Base-by-base conservation (phyloP, 2,888 invertebrate species). In the Patella pellucida region DNA sequence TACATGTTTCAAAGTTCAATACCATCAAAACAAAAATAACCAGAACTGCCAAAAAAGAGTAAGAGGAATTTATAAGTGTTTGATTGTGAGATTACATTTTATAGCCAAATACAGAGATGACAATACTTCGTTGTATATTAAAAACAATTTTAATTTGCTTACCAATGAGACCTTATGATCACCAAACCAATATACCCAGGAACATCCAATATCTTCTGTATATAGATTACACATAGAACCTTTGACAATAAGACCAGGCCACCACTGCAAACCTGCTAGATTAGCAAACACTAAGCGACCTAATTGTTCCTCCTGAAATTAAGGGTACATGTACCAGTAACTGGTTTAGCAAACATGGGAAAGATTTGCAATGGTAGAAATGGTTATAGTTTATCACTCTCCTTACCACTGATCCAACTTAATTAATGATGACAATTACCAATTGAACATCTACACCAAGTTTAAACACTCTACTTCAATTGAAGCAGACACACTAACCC, bases 131-230 rank as follows among this genome's bases (percentile, higher is more conserved):
- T 41, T 41, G 41, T 41, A 41, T 41, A 41, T 41, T 9, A 41
- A 41, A 27, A 23, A n/a, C 9, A 16, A 69, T 56, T 31, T 16
- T 41, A 52, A 41, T 11, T 23, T 23, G 62, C 68, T 73, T 67
- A 79, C 79, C 56, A 70, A 69, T 51, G 79, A 79, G 11, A 79
- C 77, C 71, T 79, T 79, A 51, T 71, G 68, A 51, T 79, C 79
- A 14, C 77, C 75, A 72, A 79, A 79, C 79, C 79, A 79, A 71
- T 71, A 79, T 2, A 79, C 68, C 69, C 77, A 79, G 15, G 79
- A 75, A 31, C 72, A 73, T 15, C 68, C 68, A 19, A 16, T 68
- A 27, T 75, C 70, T n/a, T 71, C 56, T 19, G 70, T 68, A 27
- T 73, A 51, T 11, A 79, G 73, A 69, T 79, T 69, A 19, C 76